These are phyloP conservation scores for Takifugu flavidus DNA, from an alignment of 2,113 vertebrate species.

Conservation along the genomic window DNA sequence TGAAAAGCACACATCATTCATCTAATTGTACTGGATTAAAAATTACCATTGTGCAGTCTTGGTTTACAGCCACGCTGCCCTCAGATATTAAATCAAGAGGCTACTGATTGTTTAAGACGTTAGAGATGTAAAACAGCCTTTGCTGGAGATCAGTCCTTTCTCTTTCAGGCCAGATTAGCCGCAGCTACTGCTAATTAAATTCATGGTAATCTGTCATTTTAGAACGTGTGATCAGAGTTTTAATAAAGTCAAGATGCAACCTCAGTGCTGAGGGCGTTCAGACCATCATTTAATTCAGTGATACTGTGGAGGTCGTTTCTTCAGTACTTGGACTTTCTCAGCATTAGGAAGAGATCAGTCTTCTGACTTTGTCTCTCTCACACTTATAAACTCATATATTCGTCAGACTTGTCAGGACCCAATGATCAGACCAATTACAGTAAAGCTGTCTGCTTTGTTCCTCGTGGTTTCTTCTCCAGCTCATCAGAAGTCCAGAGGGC, in stretches of 20 bases:
- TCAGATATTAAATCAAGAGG: conserved; percentile 20
- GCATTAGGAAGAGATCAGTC: conserved; percentile 26
- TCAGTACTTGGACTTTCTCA: conserved; percentile 18
- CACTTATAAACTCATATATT: background rate
- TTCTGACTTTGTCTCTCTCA: conserved; percentile 1
- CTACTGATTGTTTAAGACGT: conserved; percentile 36
- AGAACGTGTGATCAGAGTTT: conserved; percentile 31
- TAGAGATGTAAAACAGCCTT: conserved; percentile 26
- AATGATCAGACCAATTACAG: conserved; percentile 14
- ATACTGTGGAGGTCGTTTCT: conserved; percentile 25
- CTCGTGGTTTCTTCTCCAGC: conserved; percentile 19
- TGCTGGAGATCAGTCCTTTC: conserved; percentile 17
- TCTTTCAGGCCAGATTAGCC: conserved; percentile 27
- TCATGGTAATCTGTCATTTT: conserved; percentile 42
- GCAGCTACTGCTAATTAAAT: conserved; percentile 44
- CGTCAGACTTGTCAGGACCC: conserved; percentile 5
- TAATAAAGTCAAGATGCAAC: conserved; percentile 30
- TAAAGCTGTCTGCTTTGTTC: conserved; percentile 18
- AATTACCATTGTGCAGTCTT: conserved; percentile 19
- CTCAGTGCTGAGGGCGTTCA: conserved; percentile 9
- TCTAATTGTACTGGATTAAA: conserved; percentile 41
- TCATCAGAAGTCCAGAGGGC: conserved; percentile 29
- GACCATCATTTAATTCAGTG: conserved; percentile 23
- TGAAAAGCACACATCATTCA: conserved; percentile 19
- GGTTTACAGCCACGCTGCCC: conserved; percentile 18